A percentile compares a stretch with the other conserved stretches of the same genome.
Conservation (phyloP, 2,888 invertebrate genomes). For the Cryptus viduatorius region DNA sequence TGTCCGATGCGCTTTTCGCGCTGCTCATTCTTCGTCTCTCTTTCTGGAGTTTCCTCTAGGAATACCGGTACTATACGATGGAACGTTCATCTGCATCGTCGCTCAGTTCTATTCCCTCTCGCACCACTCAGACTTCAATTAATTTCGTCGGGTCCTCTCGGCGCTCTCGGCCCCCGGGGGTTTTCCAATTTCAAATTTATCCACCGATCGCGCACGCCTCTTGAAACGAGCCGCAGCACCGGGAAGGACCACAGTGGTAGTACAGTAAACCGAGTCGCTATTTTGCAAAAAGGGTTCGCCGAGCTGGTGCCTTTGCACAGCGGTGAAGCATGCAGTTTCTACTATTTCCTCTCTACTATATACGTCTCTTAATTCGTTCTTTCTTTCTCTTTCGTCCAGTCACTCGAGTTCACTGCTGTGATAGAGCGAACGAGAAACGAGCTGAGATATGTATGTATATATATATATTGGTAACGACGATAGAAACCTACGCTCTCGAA, state of each 20-base stretch:
- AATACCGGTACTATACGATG: not conserved
- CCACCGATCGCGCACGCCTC: conserved; percentile 64
- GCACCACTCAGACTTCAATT: conserved; percentile 80
- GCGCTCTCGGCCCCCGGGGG: conserved; percentile 66
- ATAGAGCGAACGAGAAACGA: not conserved
- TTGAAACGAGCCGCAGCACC: conserved; percentile 51
- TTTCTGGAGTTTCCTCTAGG: not conserved
- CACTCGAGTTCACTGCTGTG: conserved; percentile 6
- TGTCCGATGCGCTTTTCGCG: conserved; percentile 28
- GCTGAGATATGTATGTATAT: not conserved
- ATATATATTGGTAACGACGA: not conserved
- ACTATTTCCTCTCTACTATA: conserved; percentile 29
- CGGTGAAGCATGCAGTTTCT: not conserved
- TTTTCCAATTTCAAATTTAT: conserved; percentile 79
- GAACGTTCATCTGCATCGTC: conserved; percentile 42
- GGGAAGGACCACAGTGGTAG: not conserved
- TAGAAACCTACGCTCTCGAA: conserved; percentile 1
- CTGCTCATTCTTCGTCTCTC: conserved; percentile 26
- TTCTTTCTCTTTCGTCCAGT: conserved; percentile 1
- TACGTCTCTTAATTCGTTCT: conserved; percentile 14
- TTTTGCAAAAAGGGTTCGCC: conserved; percentile 27
- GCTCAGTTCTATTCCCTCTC: conserved; percentile 66
- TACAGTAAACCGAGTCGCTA: not conserved
- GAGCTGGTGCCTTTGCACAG: not conserved
- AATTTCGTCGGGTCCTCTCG: conserved; percentile 75